These are phyloP conservation scores for Typhlomys cinereus DNA, from an alignment of 2,113 vertebrate species.

Conservation along the genomic window DNA sequence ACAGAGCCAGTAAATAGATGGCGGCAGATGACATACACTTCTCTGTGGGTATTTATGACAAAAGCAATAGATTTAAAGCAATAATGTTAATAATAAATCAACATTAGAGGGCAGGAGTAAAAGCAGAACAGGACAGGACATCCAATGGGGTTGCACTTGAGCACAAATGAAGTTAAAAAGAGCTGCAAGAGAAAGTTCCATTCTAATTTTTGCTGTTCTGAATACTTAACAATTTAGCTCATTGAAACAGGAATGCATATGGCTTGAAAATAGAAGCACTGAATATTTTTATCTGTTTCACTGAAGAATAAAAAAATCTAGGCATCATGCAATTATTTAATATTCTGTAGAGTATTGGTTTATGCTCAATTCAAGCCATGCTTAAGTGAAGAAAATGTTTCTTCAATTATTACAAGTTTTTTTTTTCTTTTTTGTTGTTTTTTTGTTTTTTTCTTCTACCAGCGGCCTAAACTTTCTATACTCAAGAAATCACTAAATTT, in stretches of 20 bases:
- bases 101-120: background rate
- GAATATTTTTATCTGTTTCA: conserved; percentile 34
- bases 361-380: conserved; percentile 47
- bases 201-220: background rate
- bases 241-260: background rate
- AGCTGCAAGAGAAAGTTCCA: background rate
- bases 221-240: conserved; percentile 2
- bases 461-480: conserved; percentile 27
- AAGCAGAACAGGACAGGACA: background rate
- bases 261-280: conserved; percentile 15
- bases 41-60: background rate
- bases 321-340: conserved; percentile 7
- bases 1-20: background rate
- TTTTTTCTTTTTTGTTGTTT: background rate
- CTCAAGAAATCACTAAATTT: conserved; percentile 58
- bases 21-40: background rate
- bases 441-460: background rate
- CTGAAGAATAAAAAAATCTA: conserved; percentile 14
- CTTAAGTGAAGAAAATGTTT: conserved; percentile 49
- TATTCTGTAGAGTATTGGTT: background rate
- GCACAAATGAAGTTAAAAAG: background rate
- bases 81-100: too few relatives aligned
- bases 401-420: conserved; percentile 35
- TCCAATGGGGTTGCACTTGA: background rate
- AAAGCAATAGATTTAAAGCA: background rate